Percentiles rank a stretch among this genome's conserved stretches.
Conservation (phyloP, 1,140 invertebrate species). For the Apis dorsata region DNA sequence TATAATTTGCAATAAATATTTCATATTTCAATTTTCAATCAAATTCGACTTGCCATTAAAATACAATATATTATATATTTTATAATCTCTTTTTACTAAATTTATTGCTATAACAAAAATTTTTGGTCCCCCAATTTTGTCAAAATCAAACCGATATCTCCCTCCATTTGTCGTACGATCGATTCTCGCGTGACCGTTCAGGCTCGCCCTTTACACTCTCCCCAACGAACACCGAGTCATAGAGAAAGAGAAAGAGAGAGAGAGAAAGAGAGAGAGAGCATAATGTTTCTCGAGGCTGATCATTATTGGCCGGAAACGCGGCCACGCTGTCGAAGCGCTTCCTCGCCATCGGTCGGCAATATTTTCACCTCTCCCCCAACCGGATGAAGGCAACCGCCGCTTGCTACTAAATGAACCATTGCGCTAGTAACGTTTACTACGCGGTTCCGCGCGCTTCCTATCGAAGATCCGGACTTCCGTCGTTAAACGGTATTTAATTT, state of each 20-base stretch:
- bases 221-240: neutral
- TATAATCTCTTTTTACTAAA: neutral
- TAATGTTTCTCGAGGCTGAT: conserved; percentile 29
- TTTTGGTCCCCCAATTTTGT: neutral
- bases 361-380: conserved; percentile 64
- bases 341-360: conserved; percentile 54
- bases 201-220: neutral
- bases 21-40: too few species aligned
- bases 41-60: too few species aligned
- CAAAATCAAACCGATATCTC: neutral
- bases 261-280: neutral
- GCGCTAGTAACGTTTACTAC: conserved; percentile 49
- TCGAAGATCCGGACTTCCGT: conserved; percentile 58
- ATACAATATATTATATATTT: too few species aligned
- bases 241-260: too few species aligned
- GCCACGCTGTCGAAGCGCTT: conserved; percentile 40
- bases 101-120: neutral
- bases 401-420: conserved; percentile 64
- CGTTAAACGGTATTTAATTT: conserved; percentile 61
- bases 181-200: conserved; percentile 2
- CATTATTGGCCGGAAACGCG: conserved; percentile 43
- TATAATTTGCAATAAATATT: neutral
- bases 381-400: conserved; percentile 56
- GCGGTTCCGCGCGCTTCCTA: conserved; percentile 51
- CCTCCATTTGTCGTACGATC: neutral